phyloP scores from a whole-genome alignment of 2,888 invertebrate genomes.

The Brachyptera risi region DNA sequence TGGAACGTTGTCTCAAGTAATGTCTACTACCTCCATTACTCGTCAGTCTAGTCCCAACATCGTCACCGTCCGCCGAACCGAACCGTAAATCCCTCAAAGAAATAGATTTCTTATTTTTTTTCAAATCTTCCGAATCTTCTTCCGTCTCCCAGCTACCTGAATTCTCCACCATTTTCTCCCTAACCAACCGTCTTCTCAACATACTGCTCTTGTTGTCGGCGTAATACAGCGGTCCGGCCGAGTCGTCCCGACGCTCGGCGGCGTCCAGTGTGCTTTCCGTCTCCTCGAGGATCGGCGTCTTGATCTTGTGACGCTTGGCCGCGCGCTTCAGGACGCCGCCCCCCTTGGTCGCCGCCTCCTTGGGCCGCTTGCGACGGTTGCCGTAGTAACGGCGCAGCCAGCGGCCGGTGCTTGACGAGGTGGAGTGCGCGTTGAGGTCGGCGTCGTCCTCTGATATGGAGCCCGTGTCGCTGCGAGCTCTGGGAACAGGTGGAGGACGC shows the following conservation, averaged over 20 bases:
- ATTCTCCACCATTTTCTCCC: constrained; percentile 2
- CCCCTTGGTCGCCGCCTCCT: background rate
- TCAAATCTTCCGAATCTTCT: background rate
- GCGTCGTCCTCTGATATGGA: constrained; percentile 22
- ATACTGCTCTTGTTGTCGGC: constrained; percentile 32
- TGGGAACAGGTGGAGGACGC: background rate
- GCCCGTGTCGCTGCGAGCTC: constrained; percentile 12
- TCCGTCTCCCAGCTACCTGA: background rate
- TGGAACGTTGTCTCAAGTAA: background rate
- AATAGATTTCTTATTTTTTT: background rate
- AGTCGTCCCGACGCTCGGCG: constrained; percentile 26
- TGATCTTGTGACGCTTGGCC: constrained; percentile 36
- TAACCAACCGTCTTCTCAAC: constrained; percentile 26
- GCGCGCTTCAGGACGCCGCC: constrained; percentile 10
- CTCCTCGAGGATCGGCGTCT: constrained; percentile 41
- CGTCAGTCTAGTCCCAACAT: background rate
- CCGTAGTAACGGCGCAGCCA: constrained; percentile 13
- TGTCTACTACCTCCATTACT: background rate
- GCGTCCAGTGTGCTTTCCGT: constrained; percentile 36
- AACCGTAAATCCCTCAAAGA: constrained; percentile 18
- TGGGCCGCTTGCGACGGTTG: constrained; percentile 3
- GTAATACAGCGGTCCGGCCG: constrained; percentile 21
- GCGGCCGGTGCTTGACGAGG: background rate
- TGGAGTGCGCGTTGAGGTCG: constrained; percentile 15
- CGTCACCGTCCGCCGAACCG: background rate